These are phyloP conservation scores for Aurelia aurita DNA, from an alignment of 30 jellyfish, hydroid and myxozoan genomes.

Conservation along the genomic window DNA sequence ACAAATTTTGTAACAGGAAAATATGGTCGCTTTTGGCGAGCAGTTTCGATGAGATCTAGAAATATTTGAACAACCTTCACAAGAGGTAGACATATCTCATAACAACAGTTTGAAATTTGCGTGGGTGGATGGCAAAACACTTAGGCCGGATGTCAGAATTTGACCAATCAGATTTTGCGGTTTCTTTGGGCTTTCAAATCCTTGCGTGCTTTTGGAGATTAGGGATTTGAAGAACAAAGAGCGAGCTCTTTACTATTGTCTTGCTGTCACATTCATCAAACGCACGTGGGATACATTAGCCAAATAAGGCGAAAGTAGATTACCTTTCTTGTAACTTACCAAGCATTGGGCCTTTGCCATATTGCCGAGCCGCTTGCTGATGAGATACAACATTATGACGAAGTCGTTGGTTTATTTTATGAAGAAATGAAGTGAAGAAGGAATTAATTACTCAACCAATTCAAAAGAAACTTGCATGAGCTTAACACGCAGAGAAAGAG, in stretches of 20 bases:
- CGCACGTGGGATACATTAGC: slow-evolving; percentile 47
- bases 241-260: slow-evolving; percentile 1
- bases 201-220: slow-evolving; percentile 26
- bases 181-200: slow-evolving; percentile 3
- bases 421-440: background rate
- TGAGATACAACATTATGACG: background rate
- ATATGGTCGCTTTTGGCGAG: too few species aligned
- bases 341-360: slow-evolving; percentile 13
- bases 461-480: too few species aligned
- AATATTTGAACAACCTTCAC: too few species aligned
- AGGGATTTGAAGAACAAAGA: slow-evolving; percentile 2
- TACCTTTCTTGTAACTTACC: slow-evolving; percentile 32
- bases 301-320: slow-evolving; percentile 34
- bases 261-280: slow-evolving; percentile 59
- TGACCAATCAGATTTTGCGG: slow-evolving; percentile 51
- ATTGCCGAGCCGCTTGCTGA: slow-evolving; percentile 29
- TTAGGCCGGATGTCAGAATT: slow-evolving; percentile 46
- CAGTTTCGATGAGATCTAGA: too few species aligned
- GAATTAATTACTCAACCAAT: background rate
- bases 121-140: background rate
- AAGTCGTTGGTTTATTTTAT: slow-evolving; percentile 23
- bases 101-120: too few species aligned
- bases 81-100: too few species aligned
- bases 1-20: too few species aligned
- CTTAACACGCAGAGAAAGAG: too few species aligned